Conservation (phyloP, 2,888 invertebrate genomes). For the Pharmacophagus antenor region DNA sequence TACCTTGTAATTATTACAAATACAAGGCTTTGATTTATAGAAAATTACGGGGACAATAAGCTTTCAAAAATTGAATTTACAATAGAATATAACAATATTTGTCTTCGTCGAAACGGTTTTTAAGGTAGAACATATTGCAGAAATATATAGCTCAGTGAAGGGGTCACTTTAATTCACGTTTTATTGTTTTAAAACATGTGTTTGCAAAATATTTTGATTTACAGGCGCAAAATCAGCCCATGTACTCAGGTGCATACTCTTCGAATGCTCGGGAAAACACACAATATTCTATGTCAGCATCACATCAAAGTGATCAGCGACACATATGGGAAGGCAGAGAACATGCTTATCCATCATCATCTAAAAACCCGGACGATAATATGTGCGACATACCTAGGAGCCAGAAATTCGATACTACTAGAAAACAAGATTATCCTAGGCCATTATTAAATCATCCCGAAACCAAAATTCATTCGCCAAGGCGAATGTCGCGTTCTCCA, state of each 20-base stretch:
- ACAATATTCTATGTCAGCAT: slow-evolving; percentile 44
- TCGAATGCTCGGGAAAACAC: slow-evolving; percentile 48
- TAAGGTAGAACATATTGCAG: not conserved
- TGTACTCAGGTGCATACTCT: slow-evolving; percentile 68
- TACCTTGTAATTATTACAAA: no score
- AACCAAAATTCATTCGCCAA: slow-evolving; percentile 38
- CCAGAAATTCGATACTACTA: slow-evolving; percentile 39
- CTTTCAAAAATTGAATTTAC: no score
- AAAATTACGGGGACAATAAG: no score
- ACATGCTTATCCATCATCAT: slow-evolving; percentile 34
- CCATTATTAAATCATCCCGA: slow-evolving; percentile 35
- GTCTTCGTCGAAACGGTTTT: not conserved
- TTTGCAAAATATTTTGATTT: slow-evolving; percentile 72
- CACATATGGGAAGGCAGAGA: slow-evolving; percentile 54
- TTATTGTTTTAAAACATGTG: slow-evolving; percentile 33
- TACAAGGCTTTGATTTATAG: no score
- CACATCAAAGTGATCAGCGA: slow-evolving; percentile 40
- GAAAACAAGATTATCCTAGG: slow-evolving; percentile 35
- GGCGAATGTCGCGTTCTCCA: slow-evolving; percentile 57
- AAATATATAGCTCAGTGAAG: not conserved
- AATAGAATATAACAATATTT: no score
- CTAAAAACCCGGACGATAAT: slow-evolving; percentile 48
- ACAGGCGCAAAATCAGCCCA: slow-evolving; percentile 68
- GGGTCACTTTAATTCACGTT: slow-evolving; percentile 1
- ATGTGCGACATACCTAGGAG: slow-evolving; percentile 44